Evolutionary conservation across 1,140 invertebrate species (phyloP).

Genomic region (Phthorimaea operculella): DNA sequence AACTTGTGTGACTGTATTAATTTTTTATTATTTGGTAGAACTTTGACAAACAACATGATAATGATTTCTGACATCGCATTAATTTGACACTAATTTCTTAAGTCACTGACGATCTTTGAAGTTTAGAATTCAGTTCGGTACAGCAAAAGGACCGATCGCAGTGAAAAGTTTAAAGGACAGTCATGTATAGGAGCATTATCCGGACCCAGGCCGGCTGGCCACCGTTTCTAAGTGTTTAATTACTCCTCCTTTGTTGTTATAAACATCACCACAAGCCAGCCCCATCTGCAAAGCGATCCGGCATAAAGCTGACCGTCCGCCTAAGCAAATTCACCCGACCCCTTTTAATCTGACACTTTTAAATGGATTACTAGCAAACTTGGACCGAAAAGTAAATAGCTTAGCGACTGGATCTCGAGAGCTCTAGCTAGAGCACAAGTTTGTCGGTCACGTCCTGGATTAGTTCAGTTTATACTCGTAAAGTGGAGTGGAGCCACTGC

Average conservation of each 20-base stretch:
- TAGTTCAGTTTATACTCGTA: neutral
- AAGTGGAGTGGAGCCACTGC: neutral
- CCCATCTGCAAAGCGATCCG: slow-evolving; percentile 29
- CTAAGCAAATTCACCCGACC: slow-evolving; percentile 32
- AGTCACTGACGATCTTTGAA: no score
- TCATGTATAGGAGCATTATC: slow-evolving; percentile 14
- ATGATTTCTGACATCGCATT: no score
- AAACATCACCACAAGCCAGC: slow-evolving; percentile 31
- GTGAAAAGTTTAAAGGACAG: slow-evolving; percentile 9
- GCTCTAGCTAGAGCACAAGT: neutral
- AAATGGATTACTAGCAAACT: slow-evolving; percentile 36
- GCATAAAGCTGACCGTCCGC: slow-evolving; percentile 33
- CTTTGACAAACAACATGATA: no score
- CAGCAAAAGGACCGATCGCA: slow-evolving; percentile 6
- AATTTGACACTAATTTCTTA: no score
- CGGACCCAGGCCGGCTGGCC: slow-evolving; percentile 14
- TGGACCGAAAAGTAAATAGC: slow-evolving; percentile 19
- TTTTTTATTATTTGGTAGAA: no score
- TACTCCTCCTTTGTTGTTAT: slow-evolving; percentile 39
- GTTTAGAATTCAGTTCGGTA: no score
- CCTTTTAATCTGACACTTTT: slow-evolving; percentile 42
- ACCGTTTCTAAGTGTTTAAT: slow-evolving; percentile 31
- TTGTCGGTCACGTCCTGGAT: slow-evolving; percentile 2
- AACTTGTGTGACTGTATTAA: no score
- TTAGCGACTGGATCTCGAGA: slow-evolving; percentile 15